Evolutionary conservation across 2,888 invertebrate species (phyloP).

Genomic region (Temnothorax ravouxi): DNA sequence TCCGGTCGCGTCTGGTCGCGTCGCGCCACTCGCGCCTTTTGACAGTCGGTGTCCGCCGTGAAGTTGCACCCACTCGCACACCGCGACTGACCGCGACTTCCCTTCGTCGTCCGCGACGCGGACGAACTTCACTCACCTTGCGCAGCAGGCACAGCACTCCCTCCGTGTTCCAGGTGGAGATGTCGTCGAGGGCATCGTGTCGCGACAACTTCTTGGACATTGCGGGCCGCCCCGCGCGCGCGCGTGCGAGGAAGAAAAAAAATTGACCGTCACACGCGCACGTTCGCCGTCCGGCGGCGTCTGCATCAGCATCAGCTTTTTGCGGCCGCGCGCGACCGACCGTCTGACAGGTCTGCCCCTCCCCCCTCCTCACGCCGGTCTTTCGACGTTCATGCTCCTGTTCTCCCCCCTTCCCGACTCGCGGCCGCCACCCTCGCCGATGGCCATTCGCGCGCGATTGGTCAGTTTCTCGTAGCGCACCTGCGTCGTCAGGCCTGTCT

Average conservation of each 20-base stretch:
- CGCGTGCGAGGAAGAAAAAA: constrained; percentile 52
- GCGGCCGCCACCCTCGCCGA: constrained; percentile 28
- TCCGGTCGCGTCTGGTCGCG: background rate
- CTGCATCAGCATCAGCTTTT: constrained; percentile 78
- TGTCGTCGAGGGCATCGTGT: constrained; percentile 79
- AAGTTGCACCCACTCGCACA: background rate
- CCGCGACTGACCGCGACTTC: background rate
- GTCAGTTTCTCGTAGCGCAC: constrained; percentile 67
- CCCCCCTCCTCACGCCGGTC: background rate
- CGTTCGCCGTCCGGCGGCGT: constrained; percentile 79
- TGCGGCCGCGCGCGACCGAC: constrained; percentile 74
- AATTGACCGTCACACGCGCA: constrained; percentile 69
- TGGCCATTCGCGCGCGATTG: constrained; percentile 58
- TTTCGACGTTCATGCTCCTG: constrained; percentile 48
- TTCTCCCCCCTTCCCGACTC: background rate
- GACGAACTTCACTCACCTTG: constrained; percentile 80
- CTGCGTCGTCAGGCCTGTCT: constrained; percentile 56
- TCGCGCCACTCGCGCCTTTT: constrained; percentile 20
- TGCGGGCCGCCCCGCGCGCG: constrained; percentile 66
- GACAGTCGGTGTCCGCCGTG: constrained; percentile 12
- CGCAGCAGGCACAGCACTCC: constrained; percentile 80
- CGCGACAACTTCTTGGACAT: constrained; percentile 81
- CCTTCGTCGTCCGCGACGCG: background rate
- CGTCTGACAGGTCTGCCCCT: constrained; percentile 71
- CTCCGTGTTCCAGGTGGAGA: constrained; percentile 81